Base-by-base conservation (phyloP, 2,888 invertebrate genomes). In the Chrysina gloriosa region DNA sequence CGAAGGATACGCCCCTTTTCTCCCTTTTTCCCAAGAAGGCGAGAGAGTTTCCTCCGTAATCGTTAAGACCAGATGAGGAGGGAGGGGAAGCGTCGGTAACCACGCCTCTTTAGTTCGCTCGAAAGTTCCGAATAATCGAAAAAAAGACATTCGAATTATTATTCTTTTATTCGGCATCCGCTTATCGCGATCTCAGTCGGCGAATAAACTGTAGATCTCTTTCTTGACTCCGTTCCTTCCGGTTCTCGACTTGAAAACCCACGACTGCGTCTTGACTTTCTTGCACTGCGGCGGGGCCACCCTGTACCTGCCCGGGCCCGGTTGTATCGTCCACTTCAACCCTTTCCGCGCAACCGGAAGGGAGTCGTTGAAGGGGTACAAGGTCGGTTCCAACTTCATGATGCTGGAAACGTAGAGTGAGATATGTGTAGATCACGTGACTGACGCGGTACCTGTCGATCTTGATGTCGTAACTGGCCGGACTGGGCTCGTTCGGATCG, bases 401-500 rank as follows among this genome's bases (percentile, higher is more conserved):
- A 61, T 54, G 23, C 73, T 74, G 47, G 23, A 71, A 71, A 31
- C 19, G 6, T 1, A 2, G 1, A 61, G 42, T n/a, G 9, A 2
- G 25, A 52, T 52, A 25, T 27, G 3, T 2, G 11, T 3, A 21
- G 6, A 19, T 16, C 9, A 27, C 25, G 29, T 1, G 23, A 16
- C 29, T 9, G 11, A 11, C 1, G 27, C 25, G n/a, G 2, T 11
- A 63, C 63, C 63, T 48, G 27, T 63, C 47, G 3, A 63, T 48
- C 14, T 63, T 47, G 2, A 47, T 48, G n/a, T 70, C 27, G 70
- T 87, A 87, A 63, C 81, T 76, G 0, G 84, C 84, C 0, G 89
- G 87, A 0, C 88, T 86, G 0, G 89, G 89, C 0, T 85, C 85
- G 0, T 80, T 74, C 0, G 86, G 84, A 54, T 84, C 81, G 47